A percentile compares a stretch with the other conserved stretches of the same genome.
Conservation (phyloP, 2,113 vertebrate genomes). For the Rhea pennata region DNA sequence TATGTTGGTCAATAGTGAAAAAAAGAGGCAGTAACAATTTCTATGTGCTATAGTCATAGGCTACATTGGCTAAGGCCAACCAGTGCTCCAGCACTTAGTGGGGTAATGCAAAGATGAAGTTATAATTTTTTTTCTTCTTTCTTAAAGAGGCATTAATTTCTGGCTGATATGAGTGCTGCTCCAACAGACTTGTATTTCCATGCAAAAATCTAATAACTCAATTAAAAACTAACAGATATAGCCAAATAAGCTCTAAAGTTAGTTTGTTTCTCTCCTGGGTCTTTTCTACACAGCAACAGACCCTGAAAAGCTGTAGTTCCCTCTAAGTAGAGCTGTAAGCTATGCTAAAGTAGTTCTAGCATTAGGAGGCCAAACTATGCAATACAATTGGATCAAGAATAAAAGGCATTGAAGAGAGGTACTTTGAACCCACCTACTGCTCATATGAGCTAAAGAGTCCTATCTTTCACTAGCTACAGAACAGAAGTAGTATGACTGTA, state of each 20-base stretch:
- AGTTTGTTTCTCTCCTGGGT: not conserved
- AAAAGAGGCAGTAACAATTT: not conserved
- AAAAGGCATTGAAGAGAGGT: not conserved
- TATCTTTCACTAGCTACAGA: not conserved
- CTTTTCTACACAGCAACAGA: not conserved
- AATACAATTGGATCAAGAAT: not conserved
- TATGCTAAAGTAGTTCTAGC: not conserved
- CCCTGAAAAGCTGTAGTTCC: not conserved
- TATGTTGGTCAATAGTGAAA: rapidly evolving
- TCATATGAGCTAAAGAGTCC: not conserved
- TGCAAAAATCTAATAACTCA: not conserved
- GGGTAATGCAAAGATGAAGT: not conserved
- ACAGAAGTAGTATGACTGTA: not conserved
- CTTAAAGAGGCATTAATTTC: not conserved
- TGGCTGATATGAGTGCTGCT: not conserved
- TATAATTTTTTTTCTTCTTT: not conserved
- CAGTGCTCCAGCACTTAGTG: not conserved
- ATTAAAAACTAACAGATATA: not conserved
- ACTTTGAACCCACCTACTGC: not conserved
- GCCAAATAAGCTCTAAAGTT: not conserved
- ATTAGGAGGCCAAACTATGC: not conserved
- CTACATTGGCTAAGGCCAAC: not conserved
- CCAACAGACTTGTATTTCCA: not conserved
- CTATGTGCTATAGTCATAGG: not conserved
- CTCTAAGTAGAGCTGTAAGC: not conserved